Evolutionary conservation across 2,888 invertebrate species (phyloP).

Genomic region (Allacma fusca): DNA sequence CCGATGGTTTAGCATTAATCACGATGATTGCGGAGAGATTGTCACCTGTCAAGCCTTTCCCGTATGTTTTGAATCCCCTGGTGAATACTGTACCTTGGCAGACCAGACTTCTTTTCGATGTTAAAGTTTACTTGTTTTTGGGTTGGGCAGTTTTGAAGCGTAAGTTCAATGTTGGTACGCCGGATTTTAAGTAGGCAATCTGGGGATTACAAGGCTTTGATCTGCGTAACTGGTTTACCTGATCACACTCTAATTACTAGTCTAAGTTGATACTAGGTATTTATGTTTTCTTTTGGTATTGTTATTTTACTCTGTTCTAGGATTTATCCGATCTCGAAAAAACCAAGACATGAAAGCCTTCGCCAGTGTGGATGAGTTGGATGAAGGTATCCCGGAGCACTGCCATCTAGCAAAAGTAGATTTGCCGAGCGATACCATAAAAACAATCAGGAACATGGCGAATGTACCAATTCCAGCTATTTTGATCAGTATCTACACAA

Average conservation of each 20-base stretch:
- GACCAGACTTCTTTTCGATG: not conserved
- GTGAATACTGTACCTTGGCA: slow-evolving; percentile 3
- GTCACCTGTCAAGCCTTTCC: slow-evolving; percentile 35
- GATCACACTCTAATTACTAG: too few species aligned
- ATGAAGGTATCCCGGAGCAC: slow-evolving; percentile 35
- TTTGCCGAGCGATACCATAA: not conserved
- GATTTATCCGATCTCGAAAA: not conserved
- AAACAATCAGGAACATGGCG: slow-evolving; percentile 24
- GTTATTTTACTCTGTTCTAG: not conserved
- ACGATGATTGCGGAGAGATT: slow-evolving; percentile 42
- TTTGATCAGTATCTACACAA: slow-evolving; percentile 17
- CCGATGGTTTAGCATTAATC: slow-evolving; percentile 53
- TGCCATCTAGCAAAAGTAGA: slow-evolving; percentile 30
- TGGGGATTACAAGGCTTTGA: not conserved
- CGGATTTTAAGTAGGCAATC: not conserved
- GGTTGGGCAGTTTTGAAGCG: slow-evolving; percentile 28
- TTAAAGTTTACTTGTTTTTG: slow-evolving; percentile 26
- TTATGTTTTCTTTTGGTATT: not conserved
- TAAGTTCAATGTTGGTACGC: not conserved
- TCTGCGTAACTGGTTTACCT: too few species aligned
- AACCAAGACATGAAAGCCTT: not conserved
- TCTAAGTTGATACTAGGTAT: too few species aligned
- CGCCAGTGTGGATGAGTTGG: not conserved
- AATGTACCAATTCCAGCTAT: slow-evolving; percentile 34
- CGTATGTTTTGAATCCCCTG: slow-evolving; percentile 32